Evolutionary conservation across 2,888 invertebrate genomes (phyloP), one percentile per base, ranked within the genome.

Genomic region (Mythimna albipuncta): DNA sequence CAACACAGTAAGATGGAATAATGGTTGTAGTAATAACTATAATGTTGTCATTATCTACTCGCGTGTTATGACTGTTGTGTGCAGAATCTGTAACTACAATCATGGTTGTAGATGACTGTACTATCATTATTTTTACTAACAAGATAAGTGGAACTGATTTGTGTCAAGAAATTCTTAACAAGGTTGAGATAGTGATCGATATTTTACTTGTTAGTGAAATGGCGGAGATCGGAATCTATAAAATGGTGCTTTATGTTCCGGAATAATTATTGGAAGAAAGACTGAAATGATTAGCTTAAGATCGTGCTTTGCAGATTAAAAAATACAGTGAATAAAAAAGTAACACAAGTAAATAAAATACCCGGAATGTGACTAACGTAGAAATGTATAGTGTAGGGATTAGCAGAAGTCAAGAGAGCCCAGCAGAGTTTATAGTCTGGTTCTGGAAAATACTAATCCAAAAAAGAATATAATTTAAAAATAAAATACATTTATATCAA

Each of bases 81-180:
- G 66, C 38, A 44, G 38, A 50, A 21, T 64, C 35, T 64, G 44
- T 71, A 65, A 68, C 68, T 66, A 63, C 72, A n/a, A n/a, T n/a
- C n/a, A 65, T 50, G 62, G 62, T 82, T 38, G 54, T 58, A 7
- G 69, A 64, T 75, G 57, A 75, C 58, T 32, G 62, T 55, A 65
- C 50, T 69, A 38, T 81, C 59, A 77, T 80, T 77, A 80, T 80
- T 80, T 77, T 80, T 64, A 75, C 67, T 69, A 78, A 81, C 77
- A 63, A 81, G 81, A 52, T 64, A 75, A 81, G 69, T 57, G 26
- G 54, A 21, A 63, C 62, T 63, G 52, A 76, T 73, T 59, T 75
- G 61, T 68, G 61, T 68, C 64, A 58, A 66, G 81, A 80, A 66
- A 74, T 58, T 80, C 38, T 79, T 73, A 62, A 63, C 52, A 63